Base-by-base conservation (phyloP, 1,140 invertebrate species). In the Drosophila kepulauana region DNA sequence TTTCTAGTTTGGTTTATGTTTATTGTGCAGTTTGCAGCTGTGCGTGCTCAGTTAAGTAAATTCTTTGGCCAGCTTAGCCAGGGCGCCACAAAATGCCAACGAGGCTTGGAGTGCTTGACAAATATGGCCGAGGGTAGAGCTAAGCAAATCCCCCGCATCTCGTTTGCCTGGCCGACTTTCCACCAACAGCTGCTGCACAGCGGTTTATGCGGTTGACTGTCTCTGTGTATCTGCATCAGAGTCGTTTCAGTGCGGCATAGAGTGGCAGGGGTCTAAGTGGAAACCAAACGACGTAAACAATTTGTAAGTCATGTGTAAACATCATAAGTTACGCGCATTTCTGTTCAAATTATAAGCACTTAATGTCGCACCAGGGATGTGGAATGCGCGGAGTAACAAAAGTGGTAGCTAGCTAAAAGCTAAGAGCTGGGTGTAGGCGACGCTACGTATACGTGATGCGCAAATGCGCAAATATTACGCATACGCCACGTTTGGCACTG, bases 231-330 rank as follows among this genome's bases (percentile, higher is more conserved):
- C 16, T 35, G 59, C 56, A 38, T 51, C 10, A 57, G 35, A 7
- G 11, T 33, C 28, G 3, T 33, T 33, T 38, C 45, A 35, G 43
- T 10, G 43, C 10, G 35, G 35, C 30, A 46, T 10, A 45, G 20
- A 33, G 28, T 0, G n/a, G 13, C 16, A 2, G 62, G n/a, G 33
- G 51, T 20, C 52, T 75, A 74, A 79, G 67, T 52, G 59, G 51
- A 70, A 77, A 74, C 84, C 84, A 75, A 82, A 81, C 70, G 85
- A 89, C 81, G 78, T 85, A 77, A 90, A 89, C 85, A 89, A 89
- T 89, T 90, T 90, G 85, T 89, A 89, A 89, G 86, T 89, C 85
- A 90, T 89, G 85, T 89, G 86, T 89, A 89, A 89, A 90, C 85
- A 89, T 90, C 81, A 81, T 89, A 90, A 89, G 86, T 90, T 85